Base-by-base conservation (phyloP, 1,140 invertebrate species). In the Eumaeus atala region DNA sequence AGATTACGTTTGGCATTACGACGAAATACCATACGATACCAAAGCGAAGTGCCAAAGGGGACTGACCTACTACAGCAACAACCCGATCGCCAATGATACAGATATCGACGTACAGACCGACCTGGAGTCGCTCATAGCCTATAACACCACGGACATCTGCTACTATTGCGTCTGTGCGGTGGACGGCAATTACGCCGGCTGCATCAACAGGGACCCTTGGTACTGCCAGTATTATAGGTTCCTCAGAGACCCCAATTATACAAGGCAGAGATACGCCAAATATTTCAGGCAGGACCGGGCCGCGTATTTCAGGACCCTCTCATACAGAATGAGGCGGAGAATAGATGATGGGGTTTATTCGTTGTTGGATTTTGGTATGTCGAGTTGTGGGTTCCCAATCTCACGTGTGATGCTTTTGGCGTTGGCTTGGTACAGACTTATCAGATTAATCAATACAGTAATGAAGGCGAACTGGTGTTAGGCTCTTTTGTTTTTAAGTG, bases 1-100 rank as follows among this genome's bases (percentile, higher is more conserved):
- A 85, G 82, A 85, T 71, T 77, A 75, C 51, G 61, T 86, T 17
- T 86, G 80, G 80, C 80, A 84, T 61, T 65, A 77, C 54, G 83
- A 83, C 47, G 83, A 86, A 54, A 86, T 86, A 35, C 82, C 82
- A 0, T 86, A 79, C 57, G 66, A 71, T 7, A 8, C 70, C 3
- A 70, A 60, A 7, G 71, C 74, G 0, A 71, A 62, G 9, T 84
- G 83, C 56, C 60, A 51, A 16, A 61, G 83, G n/a, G 68, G 73
- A 6, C 61, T 58, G 5, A 74, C 78, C 0, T 86, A 78, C 59
- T 84, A 86, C 64, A 74, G 64, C 16, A 84, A 81, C 62, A 70
- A 67, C 21, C 9, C 58, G 3, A 72, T 56, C 0, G 74, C 77
- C 0, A 81, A 77, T 18, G 60, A 79, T 14, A 82, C 77, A 0